Conservation (phyloP, 2,888 invertebrate genomes). For the Plebejus melissa region DNA sequence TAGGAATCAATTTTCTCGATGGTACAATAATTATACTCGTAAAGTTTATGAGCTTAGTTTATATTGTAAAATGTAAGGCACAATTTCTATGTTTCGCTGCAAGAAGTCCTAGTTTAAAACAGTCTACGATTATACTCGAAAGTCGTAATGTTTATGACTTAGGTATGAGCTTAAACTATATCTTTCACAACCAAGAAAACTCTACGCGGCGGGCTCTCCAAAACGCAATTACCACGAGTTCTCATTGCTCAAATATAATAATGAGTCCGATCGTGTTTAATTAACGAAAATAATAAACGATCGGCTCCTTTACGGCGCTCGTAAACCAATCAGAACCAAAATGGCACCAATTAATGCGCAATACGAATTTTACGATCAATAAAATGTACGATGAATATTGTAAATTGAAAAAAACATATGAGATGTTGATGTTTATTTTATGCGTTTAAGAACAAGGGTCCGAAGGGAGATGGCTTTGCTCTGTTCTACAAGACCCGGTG, state of each 20-base stretch:
- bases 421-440: conserved; percentile 54
- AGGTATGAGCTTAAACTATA: not conserved
- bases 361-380: conserved; percentile 40
- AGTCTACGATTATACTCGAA: not conserved
- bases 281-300: conserved; percentile 32
- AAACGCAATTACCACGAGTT: conserved; percentile 11
- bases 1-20: no score
- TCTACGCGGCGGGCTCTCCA: not conserved
- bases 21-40: no score
- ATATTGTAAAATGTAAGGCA: no score
- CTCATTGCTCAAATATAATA: conserved; percentile 11
- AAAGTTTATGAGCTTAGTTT: no score
- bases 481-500: conserved; percentile 58
- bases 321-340: conserved; percentile 32
- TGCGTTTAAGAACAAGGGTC: conserved; percentile 64
- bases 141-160: not conserved
- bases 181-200: not conserved
- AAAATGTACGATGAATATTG: conserved; percentile 40
- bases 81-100: no score
- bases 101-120: no score
- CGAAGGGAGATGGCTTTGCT: conserved; percentile 60
- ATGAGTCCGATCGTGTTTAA: conserved; percentile 29
- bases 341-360: conserved; percentile 41
- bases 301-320: conserved; percentile 31
- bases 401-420: conserved; percentile 39